Evolutionary conservation across 2,888 invertebrate genomes (phyloP).

Genomic region (Netelia fuscicornis): DNA sequence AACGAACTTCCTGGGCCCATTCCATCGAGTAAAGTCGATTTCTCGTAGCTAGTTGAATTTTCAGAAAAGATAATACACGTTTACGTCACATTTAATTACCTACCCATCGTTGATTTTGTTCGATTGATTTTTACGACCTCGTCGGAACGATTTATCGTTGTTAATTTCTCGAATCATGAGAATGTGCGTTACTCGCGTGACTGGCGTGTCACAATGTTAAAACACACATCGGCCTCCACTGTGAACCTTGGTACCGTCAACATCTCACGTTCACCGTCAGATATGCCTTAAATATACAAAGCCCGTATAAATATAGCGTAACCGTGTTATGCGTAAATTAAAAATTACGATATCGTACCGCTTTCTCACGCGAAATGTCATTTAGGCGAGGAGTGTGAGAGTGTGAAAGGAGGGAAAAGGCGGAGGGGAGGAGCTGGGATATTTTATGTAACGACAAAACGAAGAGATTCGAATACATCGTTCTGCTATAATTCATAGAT

Average conservation of each 20-base stretch:
- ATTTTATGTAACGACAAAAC: slow-evolving; percentile 5
- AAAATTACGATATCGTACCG: background rate
- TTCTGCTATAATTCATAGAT: slow-evolving; percentile 24
- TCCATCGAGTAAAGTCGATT: too few relatives aligned
- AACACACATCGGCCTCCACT: background rate
- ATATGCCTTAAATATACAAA: background rate
- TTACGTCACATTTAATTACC: too few relatives aligned
- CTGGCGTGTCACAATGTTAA: background rate
- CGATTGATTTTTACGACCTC: too few relatives aligned
- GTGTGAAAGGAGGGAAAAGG: background rate
- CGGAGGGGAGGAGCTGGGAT: background rate
- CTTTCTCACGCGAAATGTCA: slow-evolving; percentile 40
- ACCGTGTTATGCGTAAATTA: background rate
- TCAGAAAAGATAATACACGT: too few relatives aligned
- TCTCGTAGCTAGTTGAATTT: too few relatives aligned
- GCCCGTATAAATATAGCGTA: too few relatives aligned
- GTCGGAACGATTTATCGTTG: too few relatives aligned
- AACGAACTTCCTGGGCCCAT: too few relatives aligned
- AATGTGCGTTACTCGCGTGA: background rate
- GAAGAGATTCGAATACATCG: slow-evolving; percentile 6
- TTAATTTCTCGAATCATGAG: background rate
- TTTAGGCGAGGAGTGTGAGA: background rate
- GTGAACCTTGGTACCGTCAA: background rate
- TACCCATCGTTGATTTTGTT: too few relatives aligned
- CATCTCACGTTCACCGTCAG: background rate